Percentiles rank a stretch among this genome's conserved stretches.
Conservation (phyloP, 2,888 invertebrate genomes). For the Anthrax anthrax region DNA sequence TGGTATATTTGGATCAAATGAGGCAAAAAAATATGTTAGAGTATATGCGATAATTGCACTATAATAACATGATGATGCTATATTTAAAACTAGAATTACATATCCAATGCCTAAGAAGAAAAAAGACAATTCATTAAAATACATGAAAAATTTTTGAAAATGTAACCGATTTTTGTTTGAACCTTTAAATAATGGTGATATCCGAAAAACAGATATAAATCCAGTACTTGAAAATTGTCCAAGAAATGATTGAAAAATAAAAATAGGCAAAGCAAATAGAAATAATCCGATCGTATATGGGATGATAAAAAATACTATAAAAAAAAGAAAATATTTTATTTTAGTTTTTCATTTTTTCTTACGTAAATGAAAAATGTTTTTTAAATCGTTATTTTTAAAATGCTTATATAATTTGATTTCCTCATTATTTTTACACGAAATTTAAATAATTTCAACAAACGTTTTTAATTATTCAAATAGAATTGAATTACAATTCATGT, state of each 20-base stretch:
- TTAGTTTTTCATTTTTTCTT: neutral
- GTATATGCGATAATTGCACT: constrained; percentile 75
- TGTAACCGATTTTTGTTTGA: too few relatives aligned
- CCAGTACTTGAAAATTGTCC: constrained; percentile 76
- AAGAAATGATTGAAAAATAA: constrained; percentile 74
- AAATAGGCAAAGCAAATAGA: constrained; percentile 69
- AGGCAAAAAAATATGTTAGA: constrained; percentile 61
- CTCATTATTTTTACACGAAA: too few relatives aligned
- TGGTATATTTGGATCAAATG: constrained; percentile 50
- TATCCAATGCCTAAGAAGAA: constrained; percentile 63
- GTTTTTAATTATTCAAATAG: too few relatives aligned
- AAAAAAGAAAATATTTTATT: neutral
- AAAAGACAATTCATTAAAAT: neutral
- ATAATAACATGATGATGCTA: constrained; percentile 70
- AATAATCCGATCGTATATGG: constrained; percentile 45
- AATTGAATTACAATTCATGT: neutral
- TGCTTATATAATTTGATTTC: too few relatives aligned
- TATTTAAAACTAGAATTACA: constrained; percentile 63
- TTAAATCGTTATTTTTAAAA: too few relatives aligned
- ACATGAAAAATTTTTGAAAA: neutral
- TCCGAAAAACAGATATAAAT: constrained; percentile 64
- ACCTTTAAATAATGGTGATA: constrained; percentile 81
- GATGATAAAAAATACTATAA: constrained; percentile 17
- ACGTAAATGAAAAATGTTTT: too few relatives aligned
- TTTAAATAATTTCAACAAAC: too few relatives aligned